A percentile compares a stretch with the other conserved stretches of the same genome.
These are phyloP conservation scores for Agraylea sexmaculata DNA, from an alignment of 1,140 invertebrate species.

Conservation along the genomic window DNA sequence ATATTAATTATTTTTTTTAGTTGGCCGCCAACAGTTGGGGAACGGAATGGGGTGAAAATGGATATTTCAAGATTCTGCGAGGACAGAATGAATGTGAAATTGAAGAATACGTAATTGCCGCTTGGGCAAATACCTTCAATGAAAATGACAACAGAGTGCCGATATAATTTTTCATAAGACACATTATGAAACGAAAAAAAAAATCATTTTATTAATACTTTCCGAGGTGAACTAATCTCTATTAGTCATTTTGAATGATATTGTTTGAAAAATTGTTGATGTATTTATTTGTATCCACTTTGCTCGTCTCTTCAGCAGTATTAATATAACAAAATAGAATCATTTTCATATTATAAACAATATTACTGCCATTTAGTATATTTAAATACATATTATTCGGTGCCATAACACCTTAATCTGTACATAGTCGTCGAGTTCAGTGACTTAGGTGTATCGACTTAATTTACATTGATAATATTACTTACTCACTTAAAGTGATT, in stretches of 20 bases:
- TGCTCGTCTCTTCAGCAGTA: no score
- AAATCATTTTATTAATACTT: no score
- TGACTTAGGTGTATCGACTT: no score
- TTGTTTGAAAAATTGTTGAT: no score
- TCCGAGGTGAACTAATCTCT: no score
- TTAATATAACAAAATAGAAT: slow-evolving; percentile 6
- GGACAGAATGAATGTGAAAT: slow-evolving; percentile 78
- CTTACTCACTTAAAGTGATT: no score
- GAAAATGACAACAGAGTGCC: slow-evolving; percentile 21
- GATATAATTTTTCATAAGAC: neutral
- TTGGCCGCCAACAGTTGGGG: slow-evolving; percentile 89
- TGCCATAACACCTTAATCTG: no score
- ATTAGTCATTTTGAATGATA: no score
- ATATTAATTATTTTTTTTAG: slow-evolving; percentile 40
- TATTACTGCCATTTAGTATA: neutral
- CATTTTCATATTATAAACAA: neutral
- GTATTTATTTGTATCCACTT: no score
- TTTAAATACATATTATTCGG: neutral
- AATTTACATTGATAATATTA: no score
- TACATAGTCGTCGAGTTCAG: no score
- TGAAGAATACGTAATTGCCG: slow-evolving; percentile 69
- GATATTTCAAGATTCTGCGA: slow-evolving; percentile 68
- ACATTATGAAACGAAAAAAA: no score
- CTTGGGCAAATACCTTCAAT: slow-evolving; percentile 52
- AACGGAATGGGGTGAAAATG: slow-evolving; percentile 73